phyloP scores from a whole-genome alignment of 2,888 invertebrate genomes.

The Leptura quadrifasciata region DNA sequence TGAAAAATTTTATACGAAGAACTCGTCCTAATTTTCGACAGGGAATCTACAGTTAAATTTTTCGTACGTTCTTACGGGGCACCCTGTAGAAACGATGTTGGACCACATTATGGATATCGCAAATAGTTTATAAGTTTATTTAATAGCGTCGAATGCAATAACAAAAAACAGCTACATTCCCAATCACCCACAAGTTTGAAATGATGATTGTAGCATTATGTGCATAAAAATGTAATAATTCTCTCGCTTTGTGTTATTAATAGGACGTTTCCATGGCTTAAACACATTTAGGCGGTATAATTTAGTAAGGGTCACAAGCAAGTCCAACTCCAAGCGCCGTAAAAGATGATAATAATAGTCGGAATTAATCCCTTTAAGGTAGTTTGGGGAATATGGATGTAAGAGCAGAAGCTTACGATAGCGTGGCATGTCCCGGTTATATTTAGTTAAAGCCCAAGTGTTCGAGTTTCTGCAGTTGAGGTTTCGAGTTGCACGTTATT shows the following conservation, averaged over 20 bases:
- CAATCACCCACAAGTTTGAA: background rate
- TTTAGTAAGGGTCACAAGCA: slow-evolving; percentile 16
- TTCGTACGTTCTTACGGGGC: too few relatives aligned
- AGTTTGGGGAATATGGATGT: slow-evolving; percentile 35
- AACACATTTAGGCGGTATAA: background rate
- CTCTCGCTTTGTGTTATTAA: slow-evolving; percentile 1
- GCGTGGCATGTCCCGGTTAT: slow-evolving; percentile 12
- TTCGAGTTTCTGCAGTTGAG: slow-evolving; percentile 3
- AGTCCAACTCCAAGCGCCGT: slow-evolving; percentile 35
- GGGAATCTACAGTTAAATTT: too few relatives aligned
- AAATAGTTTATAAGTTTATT: background rate
- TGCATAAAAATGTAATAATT: background rate
- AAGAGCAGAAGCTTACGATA: background rate
- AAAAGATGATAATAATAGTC: slow-evolving; percentile 48
- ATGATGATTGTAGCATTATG: background rate
- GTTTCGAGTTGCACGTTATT: slow-evolving; percentile 1
- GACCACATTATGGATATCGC: background rate
- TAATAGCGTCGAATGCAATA: background rate
- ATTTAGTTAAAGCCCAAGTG: slow-evolving; percentile 8
- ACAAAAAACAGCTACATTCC: background rate
- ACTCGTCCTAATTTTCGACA: too few relatives aligned
- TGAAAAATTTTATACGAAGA: too few relatives aligned
- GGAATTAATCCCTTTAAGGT: slow-evolving; percentile 47
- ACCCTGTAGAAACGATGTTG: too few relatives aligned
- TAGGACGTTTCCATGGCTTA: background rate